Evolutionary conservation across 2,797 vertebrate species (phyloP).

Genomic region (Octomys mimax): DNA sequence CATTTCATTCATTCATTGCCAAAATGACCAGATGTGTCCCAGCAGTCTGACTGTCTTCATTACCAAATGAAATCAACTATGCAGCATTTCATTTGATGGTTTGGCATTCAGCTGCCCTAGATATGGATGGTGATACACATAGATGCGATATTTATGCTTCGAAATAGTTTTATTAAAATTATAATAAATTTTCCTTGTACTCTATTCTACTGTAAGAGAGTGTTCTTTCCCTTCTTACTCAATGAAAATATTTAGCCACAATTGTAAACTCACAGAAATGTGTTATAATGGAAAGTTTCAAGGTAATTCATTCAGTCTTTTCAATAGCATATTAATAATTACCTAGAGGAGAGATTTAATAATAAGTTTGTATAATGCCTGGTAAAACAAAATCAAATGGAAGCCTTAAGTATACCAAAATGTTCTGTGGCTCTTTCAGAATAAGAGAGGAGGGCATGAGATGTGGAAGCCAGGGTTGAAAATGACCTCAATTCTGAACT

Average conservation of each 20-base stretch:
- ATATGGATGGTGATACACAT: not conserved
- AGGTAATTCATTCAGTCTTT: not conserved
- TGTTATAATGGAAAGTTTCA: not conserved
- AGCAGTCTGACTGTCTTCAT: constrained; percentile 9
- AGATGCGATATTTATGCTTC: not conserved
- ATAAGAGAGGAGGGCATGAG: not conserved
- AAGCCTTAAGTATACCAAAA: not conserved
- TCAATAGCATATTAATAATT: not conserved
- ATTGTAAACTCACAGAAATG: constrained; percentile 40
- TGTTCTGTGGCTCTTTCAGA: not conserved
- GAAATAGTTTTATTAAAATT: constrained; percentile 32
- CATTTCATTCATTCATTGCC: constrained; percentile 72
- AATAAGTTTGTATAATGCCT: not conserved
- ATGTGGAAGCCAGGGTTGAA: not conserved
- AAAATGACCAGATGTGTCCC: constrained; percentile 66
- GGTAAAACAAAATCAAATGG: not conserved
- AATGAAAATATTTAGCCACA: constrained; percentile 50
- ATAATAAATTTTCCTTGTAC: not conserved
- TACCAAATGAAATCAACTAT: constrained; percentile 53
- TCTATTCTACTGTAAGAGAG: constrained; percentile 5
- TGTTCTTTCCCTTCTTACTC: constrained; percentile 17
- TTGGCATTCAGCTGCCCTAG: constrained; percentile 33
- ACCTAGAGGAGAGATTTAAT: not conserved
- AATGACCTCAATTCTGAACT: not conserved
- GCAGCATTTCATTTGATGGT: not conserved